Base-by-base conservation (phyloP, 1,140 invertebrate species). In the Diuraphis noxia region DNA sequence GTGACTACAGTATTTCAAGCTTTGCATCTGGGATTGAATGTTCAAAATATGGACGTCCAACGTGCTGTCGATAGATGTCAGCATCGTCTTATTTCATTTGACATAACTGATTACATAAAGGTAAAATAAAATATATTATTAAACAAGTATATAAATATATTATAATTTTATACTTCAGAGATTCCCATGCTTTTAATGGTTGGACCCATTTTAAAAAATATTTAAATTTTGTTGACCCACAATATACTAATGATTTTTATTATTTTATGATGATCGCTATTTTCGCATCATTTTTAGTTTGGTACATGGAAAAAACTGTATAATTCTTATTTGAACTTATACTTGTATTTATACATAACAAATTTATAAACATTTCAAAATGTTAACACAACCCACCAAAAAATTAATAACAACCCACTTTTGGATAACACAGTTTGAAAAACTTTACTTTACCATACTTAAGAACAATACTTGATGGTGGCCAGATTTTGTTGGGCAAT, bases 1-100 rank as follows among this genome's bases (percentile, higher is more conserved):
- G 96, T 96, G 0, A 94, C 95, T 46, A 95, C 96, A 0, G 94
- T 96, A 10, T 96, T 96, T 93, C 94, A 95, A 92, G 95, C 95
- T 21, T 93, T 97, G 77, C 95, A 96, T 92, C 93, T 95, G 23
- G 95, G 95, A 89, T 94, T 95, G 17, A 94, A 94, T 43, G 93
- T 97, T 10, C 95, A 96, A 92, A 94, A 94, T 36, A 94, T 95
- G 77, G 96, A 97, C 93, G 95, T 97, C 93, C 95, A 97, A 92
- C 95, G 95, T 36, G 96, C 96, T n/a, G 95, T 97, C 56, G 95
- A 96, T 93, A 95, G 97, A 92, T 97, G 96, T 93, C 95, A 96
- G 92, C 96, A 97, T 94, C 94, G 95, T 36, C 93, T 96, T 3
- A 94, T 96, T 52, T 96, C 97, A 93, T 95, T 97, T 92, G 96